Percentiles rank a stretch among this genome's conserved stretches.
Evolutionary conservation across 2,797 vertebrate genomes (phyloP).

Genomic region (Rhodeus uyekii): DNA sequence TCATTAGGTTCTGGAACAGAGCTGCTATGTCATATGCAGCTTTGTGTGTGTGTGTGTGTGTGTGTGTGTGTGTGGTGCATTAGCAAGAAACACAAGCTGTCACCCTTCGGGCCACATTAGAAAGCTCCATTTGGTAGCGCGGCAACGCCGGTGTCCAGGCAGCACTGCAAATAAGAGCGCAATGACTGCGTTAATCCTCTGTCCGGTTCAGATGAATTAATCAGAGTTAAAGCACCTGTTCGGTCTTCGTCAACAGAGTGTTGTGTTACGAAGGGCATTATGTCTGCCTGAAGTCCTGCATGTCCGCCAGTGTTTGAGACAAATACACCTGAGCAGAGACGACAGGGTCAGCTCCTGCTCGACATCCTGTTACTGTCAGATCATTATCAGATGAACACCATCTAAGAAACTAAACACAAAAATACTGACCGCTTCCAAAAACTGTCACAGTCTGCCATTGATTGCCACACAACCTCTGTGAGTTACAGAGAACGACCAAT

Average conservation of each 20-base stretch:
- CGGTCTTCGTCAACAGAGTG: conserved; percentile 65
- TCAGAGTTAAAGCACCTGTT: conserved; percentile 74
- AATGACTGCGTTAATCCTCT: conserved; percentile 49
- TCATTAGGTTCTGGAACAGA: conserved; percentile 46
- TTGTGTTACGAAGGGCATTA: conserved; percentile 65
- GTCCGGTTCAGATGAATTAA: conserved; percentile 62
- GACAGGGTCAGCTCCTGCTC: conserved; percentile 19
- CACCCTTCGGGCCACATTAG: conserved; percentile 56
- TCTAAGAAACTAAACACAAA: background rate
- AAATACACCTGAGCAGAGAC: conserved; percentile 58
- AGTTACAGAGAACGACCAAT: background rate
- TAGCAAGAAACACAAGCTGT: conserved; percentile 57
- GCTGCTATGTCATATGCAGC: conserved; percentile 10
- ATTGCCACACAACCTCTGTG: background rate
- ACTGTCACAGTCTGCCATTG: background rate
- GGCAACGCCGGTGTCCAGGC: conserved; percentile 65
- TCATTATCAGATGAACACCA: background rate
- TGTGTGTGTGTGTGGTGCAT: conserved; percentile 36
- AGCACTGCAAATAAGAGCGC: conserved; percentile 66
- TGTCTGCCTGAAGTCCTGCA: conserved; percentile 57
- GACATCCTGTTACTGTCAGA: background rate
- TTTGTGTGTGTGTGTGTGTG: background rate
- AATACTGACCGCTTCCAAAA: background rate
- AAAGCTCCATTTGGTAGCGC: conserved; percentile 57
- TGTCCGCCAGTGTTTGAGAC: conserved; percentile 14